Base-by-base conservation (phyloP, 2,888 invertebrate species). In the Isotomurus palustris region DNA sequence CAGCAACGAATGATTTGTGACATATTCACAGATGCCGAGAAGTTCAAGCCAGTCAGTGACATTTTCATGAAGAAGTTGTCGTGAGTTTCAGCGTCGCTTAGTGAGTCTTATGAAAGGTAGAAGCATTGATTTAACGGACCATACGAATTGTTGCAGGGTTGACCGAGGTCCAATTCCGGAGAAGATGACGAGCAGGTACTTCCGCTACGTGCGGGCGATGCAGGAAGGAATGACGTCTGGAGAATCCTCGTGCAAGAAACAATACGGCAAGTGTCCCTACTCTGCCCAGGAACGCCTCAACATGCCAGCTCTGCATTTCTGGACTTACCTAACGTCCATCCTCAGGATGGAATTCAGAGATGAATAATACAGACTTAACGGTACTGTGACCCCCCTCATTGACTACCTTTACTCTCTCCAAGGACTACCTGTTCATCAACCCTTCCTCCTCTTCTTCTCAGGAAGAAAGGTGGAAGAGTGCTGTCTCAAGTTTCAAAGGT, bases 241-340 rank as follows among this genome's bases (percentile, higher is more conserved):
- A 38, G 68, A 64, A 24, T 54, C 58, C 10, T 58, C 53, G 8
- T 72, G 72, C 55, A 59, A 55, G 5, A 63, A 61, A 28, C 52
- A 63, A 21, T 72, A 63, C 63, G 58, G 66, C 27, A 58, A 52
- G n/a, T 72, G 72, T 36, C 71, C 71, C 12, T 67, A 70, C 59
- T 62, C 71, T 0, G 68, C 71, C 4, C 45, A 68, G 36, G 69
- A 71, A 27, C 58, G 71, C 47, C 54, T 72, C 19, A 72, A 72
- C 60, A 71, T 72, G 69, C 70, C 71, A 21, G 71, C 72, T 19
- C 64, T 72, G 10, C 69, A 71, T 56, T 72, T 72, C 52, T 72
- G 72, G 72, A 70, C 71, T 58, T 71, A 70, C 56, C 67, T 72
- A 38, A 67, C 71, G 10, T 67, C 68, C 47, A 69, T 71, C 32